Evolutionary conservation across 2,113 vertebrate genomes (phyloP).

Genomic region (Poecile atricapillus): DNA sequence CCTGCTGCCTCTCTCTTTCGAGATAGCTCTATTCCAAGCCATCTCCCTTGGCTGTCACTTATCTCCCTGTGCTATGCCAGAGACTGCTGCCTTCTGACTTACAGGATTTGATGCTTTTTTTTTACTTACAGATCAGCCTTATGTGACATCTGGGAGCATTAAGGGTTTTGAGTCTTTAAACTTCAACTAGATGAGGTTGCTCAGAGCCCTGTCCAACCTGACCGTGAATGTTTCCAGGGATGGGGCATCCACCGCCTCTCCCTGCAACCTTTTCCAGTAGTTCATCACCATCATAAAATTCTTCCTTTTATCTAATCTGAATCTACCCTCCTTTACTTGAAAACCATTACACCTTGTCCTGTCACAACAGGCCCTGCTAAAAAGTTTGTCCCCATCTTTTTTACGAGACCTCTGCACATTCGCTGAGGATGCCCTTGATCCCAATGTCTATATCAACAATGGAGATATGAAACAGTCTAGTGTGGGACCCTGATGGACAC

Average conservation of each 20-base stretch:
- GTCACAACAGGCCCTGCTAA: background rate
- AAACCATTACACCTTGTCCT: background rate
- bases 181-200: background rate
- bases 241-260: background rate
- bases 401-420: background rate
- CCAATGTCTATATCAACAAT: rapidly evolving
- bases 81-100: background rate
- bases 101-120: background rate
- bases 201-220: rapidly evolving
- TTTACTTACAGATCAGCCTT: background rate
- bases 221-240: background rate
- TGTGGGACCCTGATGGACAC: background rate
- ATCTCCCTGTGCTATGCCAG: background rate
- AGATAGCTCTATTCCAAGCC: background rate
- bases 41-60: background rate
- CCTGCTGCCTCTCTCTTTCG: background rate
- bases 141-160: background rate
- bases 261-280: background rate
- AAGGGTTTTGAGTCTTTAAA: background rate
- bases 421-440: background rate
- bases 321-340: background rate
- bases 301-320: background rate
- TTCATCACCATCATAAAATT: background rate
- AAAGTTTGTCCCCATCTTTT: background rate
- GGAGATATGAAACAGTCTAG: background rate